These are phyloP conservation scores for Craniophora ligustri DNA, from an alignment of 2,888 invertebrate genomes.

Conservation along the genomic window DNA sequence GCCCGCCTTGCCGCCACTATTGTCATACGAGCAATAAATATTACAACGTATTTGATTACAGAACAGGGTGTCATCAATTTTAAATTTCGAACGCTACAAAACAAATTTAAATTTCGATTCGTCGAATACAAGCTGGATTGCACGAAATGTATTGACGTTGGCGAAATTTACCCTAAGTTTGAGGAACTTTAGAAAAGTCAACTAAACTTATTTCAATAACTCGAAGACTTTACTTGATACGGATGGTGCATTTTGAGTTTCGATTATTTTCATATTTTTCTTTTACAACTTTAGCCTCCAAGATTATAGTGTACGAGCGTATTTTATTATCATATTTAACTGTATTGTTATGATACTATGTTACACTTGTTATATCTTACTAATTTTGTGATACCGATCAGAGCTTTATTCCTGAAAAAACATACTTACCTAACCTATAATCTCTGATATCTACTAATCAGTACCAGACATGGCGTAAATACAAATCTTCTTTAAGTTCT, in stretches of 20 bases:
- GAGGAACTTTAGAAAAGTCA: background rate
- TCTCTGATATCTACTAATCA: too few species aligned
- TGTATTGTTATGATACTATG: too few species aligned
- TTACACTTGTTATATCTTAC: too few species aligned
- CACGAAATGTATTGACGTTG: slow-evolving; percentile 28
- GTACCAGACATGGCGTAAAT: too few species aligned
- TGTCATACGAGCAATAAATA: slow-evolving; percentile 43
- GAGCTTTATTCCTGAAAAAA: too few species aligned
- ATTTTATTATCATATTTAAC: too few species aligned
- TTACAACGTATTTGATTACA: slow-evolving; percentile 56
- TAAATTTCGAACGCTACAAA: slow-evolving; percentile 53
- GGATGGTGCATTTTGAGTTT: background rate
- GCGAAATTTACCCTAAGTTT: background rate
- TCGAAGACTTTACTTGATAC: background rate
- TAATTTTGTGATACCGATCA: too few species aligned
- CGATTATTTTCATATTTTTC: background rate
- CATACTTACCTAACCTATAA: too few species aligned
- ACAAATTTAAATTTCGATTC: slow-evolving; percentile 45
- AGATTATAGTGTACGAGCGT: too few species aligned
- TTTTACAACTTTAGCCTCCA: too few species aligned
- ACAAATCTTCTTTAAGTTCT: too few species aligned
- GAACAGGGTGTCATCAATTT: slow-evolving; percentile 52
- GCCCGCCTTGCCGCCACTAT: slow-evolving; percentile 3
- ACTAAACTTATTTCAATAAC: too few species aligned
- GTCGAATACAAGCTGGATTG: slow-evolving; percentile 36